A percentile compares a stretch with the other conserved stretches of the same genome.
Conservation (phyloP, 2,113 vertebrate species). For the Aviceda subcristata region DNA sequence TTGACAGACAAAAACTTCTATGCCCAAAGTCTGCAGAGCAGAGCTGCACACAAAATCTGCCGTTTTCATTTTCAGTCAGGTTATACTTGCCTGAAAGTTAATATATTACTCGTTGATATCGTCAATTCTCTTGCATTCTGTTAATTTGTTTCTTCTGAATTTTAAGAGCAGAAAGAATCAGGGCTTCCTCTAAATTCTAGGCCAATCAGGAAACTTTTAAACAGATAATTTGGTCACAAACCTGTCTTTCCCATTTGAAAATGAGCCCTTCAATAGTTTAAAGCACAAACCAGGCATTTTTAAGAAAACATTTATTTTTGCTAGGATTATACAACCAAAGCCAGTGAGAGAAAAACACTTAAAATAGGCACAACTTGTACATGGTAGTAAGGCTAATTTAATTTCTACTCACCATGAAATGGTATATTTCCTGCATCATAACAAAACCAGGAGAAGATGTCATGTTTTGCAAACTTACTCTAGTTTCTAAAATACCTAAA, state of each 20-base stretch:
- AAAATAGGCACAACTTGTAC: neutral
- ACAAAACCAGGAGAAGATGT: neutral
- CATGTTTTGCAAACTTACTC: neutral
- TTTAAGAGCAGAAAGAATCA: neutral
- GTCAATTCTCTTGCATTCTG: neutral
- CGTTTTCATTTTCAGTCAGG: neutral
- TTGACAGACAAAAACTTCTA: neutral
- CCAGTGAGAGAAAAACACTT: neutral
- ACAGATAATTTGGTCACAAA: neutral
- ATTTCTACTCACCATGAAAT: neutral
- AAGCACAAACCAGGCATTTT: neutral
- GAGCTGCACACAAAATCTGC: neutral
- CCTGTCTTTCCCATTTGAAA: neutral
- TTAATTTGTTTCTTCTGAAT: neutral
- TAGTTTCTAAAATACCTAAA: neutral
- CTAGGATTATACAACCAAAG: neutral
- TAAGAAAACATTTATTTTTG: neutral
- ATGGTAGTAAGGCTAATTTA: neutral
- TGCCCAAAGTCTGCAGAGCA: neutral
- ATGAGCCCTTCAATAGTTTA: neutral
- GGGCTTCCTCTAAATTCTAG: neutral
- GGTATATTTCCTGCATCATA: neutral
- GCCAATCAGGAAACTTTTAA: neutral
- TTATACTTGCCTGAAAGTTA: neutral
- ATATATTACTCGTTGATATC: neutral